phyloP scores from a whole-genome alignment of 2,888 invertebrate species.

The Cryptocheilus praepositus region DNA sequence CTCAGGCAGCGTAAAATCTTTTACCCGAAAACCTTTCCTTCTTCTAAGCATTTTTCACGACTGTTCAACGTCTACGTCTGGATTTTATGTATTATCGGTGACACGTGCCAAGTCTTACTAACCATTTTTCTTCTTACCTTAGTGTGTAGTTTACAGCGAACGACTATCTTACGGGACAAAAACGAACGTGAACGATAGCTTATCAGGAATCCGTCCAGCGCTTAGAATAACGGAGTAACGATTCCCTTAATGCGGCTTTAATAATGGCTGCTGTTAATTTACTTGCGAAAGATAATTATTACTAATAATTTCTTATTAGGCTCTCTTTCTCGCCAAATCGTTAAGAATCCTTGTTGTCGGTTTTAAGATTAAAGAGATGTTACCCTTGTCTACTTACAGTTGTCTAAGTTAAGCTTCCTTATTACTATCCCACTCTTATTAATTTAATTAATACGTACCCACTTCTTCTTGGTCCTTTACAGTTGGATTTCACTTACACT shows the following conservation, averaged over 20 bases:
- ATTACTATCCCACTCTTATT: too few species aligned
- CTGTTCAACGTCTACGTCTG: too few species aligned
- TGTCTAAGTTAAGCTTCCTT: too few species aligned
- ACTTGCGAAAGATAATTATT: constrained; percentile 9
- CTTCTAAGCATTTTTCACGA: too few species aligned
- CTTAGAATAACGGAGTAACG: constrained; percentile 46
- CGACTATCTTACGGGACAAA: constrained; percentile 30
- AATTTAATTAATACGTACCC: too few species aligned
- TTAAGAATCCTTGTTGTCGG: background rate
- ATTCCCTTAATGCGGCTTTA: constrained; percentile 19
- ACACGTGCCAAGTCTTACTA: background rate
- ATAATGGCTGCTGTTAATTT: constrained; percentile 2
- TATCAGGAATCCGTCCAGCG: constrained; percentile 71
- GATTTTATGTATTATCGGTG: background rate
- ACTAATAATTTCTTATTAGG: constrained; percentile 4
- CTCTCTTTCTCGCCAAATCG: background rate
- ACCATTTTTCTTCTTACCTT: background rate
- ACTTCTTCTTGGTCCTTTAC: too few species aligned
- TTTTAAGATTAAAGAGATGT: constrained; percentile 1
- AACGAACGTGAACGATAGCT: constrained; percentile 54
- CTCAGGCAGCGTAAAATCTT: too few species aligned
- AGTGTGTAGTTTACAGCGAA: constrained; percentile 1
- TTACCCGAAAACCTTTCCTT: too few species aligned
- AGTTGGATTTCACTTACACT: too few species aligned
- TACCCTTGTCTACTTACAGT: background rate